Conservation (phyloP, 2,888 invertebrate genomes). For the Portevinia maculata region DNA sequence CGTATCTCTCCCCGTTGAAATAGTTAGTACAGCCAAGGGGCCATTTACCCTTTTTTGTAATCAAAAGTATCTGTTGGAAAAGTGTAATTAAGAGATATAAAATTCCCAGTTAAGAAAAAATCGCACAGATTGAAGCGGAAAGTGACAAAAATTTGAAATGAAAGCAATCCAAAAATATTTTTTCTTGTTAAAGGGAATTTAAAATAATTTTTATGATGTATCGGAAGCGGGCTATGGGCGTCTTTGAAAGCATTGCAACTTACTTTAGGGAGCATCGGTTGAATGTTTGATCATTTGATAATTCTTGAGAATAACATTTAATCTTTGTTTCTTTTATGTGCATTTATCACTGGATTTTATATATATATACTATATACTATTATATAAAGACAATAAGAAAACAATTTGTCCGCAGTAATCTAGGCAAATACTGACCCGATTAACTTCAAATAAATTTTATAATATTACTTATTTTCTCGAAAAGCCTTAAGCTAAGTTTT, state of each 20-base stretch:
- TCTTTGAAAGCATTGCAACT: neutral
- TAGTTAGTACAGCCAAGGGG: slow-evolving; percentile 4
- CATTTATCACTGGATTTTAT: too few species aligned
- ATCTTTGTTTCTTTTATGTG: too few species aligned
- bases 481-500: too few species aligned
- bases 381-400: too few species aligned
- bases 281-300: too few species aligned
- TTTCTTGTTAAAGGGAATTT: neutral
- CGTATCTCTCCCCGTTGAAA: neutral
- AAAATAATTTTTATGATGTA: neutral
- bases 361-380: too few species aligned
- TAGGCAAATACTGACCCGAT: too few species aligned
- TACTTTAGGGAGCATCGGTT: neutral
- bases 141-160: slow-evolving; percentile 16
- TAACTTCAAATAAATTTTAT: too few species aligned
- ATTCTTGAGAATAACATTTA: too few species aligned
- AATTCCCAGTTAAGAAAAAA: neutral
- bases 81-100: slow-evolving; percentile 23
- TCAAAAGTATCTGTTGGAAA: slow-evolving; percentile 22
- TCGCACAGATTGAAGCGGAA: slow-evolving; percentile 1
- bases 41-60: slow-evolving; percentile 24
- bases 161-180: neutral
- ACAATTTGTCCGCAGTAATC: too few species aligned
- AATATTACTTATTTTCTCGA: too few species aligned
- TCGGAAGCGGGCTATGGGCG: neutral